Evolutionary conservation across 1,140 invertebrate species (phyloP), one percentile per base, ranked within the genome.

Genomic region (Papilio polyxenes): DNA sequence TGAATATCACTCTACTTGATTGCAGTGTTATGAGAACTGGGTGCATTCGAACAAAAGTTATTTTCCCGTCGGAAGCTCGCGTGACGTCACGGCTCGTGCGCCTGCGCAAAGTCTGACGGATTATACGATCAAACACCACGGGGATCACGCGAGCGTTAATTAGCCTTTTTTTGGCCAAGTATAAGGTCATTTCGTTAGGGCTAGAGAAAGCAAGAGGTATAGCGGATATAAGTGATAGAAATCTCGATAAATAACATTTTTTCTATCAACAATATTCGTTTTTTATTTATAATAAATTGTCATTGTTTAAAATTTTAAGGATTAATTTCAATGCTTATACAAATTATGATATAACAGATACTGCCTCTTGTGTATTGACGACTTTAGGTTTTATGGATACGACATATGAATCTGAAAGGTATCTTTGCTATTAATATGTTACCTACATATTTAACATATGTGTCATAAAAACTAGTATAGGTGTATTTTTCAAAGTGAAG

Each of bases 31-130:
- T 80, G 37, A 79, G 77, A 79, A 69, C 59, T 80, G 78, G 8
- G 59, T 69, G 17, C 51, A 37, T 75, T 81, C 82, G 87, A 83
- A 85, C 87, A 87, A 89, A 91, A 92, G 89, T 90, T 86, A 90
- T 91, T 88, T 91, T 89, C 90, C 88, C 89, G 91, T 86, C 90
- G 89, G 89, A 91, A 92, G 90, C 87, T 92, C 89, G 91, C 91
- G 91, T 92, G 91, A 91, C 89, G 91, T 91, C 90, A 91, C 89
- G 91, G 86, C 86, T 78, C 23, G 77, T 91, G 91, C 90, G 87
- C 89, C 81, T 85, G 89, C 89, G 89, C 90, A 88, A 85, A 87
- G 88, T 85, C 88, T 89, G 89, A 90, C 86, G 91, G 91, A 92
- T 92, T 92, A 92, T 88, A 85, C 86, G 86, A 89, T 90, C 87